These are phyloP conservation scores for Pseudomyrmex flavicornis DNA, from an alignment of 1,140 invertebrate genomes.

Conservation along the genomic window DNA sequence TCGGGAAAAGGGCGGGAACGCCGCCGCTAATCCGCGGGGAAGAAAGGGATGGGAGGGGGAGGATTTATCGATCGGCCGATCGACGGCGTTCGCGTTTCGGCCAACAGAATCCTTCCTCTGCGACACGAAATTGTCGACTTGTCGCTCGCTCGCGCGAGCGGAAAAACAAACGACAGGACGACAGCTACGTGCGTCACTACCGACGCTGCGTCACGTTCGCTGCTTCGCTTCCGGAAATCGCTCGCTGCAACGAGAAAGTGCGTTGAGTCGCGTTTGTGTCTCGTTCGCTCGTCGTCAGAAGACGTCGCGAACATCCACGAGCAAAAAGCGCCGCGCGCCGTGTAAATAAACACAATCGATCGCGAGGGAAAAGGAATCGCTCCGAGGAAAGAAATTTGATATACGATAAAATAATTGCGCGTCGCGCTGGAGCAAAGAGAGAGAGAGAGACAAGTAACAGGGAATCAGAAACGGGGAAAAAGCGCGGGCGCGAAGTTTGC, in stretches of 20 bases:
- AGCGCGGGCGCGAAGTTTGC: background rate
- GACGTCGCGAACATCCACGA: slow-evolving; percentile 11
- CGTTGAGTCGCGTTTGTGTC: slow-evolving; percentile 20
- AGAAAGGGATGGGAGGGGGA: background rate
- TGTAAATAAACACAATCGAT: slow-evolving; percentile 10
- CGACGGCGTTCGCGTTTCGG: slow-evolving; percentile 52
- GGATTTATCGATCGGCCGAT: slow-evolving; percentile 67
- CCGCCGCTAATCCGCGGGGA: slow-evolving; percentile 59
- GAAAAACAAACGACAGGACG: background rate
- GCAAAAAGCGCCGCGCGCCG: background rate
- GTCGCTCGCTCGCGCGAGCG: background rate
- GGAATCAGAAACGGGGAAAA: background rate
- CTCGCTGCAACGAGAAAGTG: background rate
- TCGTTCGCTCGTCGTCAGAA: background rate
- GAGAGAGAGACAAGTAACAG: background rate
- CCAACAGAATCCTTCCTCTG: background rate
- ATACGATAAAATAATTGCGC: too few species aligned
- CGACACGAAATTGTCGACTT: too few species aligned
- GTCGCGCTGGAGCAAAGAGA: background rate
- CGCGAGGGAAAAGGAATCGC: background rate
- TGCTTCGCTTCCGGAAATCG: slow-evolving; percentile 28
- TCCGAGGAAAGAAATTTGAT: too few species aligned
- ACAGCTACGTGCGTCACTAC: slow-evolving; percentile 5
- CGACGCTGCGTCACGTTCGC: slow-evolving; percentile 14
- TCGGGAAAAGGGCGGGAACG: slow-evolving; percentile 67